These are phyloP conservation scores for Lasioglossum baleicum DNA, from an alignment of 1,140 invertebrate genomes.

Conservation along the genomic window DNA sequence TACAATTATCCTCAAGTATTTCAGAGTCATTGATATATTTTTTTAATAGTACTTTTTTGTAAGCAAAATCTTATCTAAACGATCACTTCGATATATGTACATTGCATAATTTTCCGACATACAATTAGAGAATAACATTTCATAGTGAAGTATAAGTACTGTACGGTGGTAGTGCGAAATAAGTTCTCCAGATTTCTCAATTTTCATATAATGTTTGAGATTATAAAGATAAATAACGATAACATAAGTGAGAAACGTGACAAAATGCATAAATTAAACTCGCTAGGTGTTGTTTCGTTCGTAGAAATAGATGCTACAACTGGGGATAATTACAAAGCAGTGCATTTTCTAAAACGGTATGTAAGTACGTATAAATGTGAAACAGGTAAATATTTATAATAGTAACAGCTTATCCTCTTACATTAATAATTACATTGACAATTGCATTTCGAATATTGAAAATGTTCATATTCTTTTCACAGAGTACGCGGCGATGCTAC, in stretches of 20 bases:
- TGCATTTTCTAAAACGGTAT: conserved; percentile 21
- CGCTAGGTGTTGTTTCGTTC: conserved; percentile 5
- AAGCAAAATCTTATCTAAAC: background rate
- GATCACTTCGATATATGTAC: conserved; percentile 11
- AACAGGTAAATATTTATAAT: conserved; percentile 40
- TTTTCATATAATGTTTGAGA: background rate
- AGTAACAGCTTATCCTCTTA: conserved; percentile 39
- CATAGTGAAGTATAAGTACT: conserved; percentile 10
- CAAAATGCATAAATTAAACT: background rate
- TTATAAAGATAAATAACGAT: background rate
- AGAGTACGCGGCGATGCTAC: conserved; percentile 40
- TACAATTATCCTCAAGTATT: conserved; percentile 5
- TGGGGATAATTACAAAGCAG: conserved; percentile 5
- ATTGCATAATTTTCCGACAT: conserved; percentile 1
- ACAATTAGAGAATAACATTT: background rate
- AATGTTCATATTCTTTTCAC: conserved; percentile 40
- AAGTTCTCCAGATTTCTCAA: background rate
- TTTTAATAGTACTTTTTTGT: background rate
- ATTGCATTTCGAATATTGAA: conserved; percentile 45
- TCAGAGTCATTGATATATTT: background rate
- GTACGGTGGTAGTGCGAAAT: background rate
- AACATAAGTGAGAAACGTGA: background rate
- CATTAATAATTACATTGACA: conserved; percentile 39
- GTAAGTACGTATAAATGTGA: conserved; percentile 5
- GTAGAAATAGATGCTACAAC: conserved; percentile 28